These are phyloP conservation scores for Ornithoptera alexandrae DNA, from an alignment of 2,888 invertebrate genomes.

Conservation along the genomic window DNA sequence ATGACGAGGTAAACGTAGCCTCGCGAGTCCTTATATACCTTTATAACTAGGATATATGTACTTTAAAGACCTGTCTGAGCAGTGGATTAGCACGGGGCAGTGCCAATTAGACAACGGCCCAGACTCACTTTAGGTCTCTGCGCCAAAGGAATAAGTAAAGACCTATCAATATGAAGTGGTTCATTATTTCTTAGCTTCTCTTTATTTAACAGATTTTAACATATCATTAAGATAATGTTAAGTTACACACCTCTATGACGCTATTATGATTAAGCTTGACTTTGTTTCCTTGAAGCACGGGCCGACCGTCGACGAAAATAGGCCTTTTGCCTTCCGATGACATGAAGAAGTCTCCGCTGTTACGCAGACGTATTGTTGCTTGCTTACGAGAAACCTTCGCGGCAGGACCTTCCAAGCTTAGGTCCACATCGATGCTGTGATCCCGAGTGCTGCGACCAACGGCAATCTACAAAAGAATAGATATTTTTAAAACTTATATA, in stretches of 20 bases:
- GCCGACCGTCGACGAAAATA: constrained; percentile 95
- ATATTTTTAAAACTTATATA: no score
- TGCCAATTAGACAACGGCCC: no score
- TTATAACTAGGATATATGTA: no score
- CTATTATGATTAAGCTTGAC: constrained; percentile 95
- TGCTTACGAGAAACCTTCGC: constrained; percentile 96
- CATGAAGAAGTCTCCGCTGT: constrained; percentile 96
- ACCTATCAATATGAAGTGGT: no score
- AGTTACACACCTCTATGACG: constrained; percentile 89
- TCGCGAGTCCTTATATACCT: background rate
- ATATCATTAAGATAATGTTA: background rate
- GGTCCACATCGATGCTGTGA: constrained; percentile 94
- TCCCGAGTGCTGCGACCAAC: constrained; percentile 94
- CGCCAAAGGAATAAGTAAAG: no score
- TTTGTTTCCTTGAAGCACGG: constrained; percentile 92
- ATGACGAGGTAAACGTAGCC: background rate
- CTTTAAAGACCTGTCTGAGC: no score
- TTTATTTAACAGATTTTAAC: background rate
- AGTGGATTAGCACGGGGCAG: no score
- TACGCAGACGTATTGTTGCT: constrained; percentile 92
- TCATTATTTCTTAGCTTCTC: no score
- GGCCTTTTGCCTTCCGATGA: constrained; percentile 97
- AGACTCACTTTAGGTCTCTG: no score
- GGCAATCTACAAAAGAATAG: constrained; percentile 84
- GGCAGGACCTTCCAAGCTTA: constrained; percentile 95